phyloP scores from a whole-genome alignment of 1,140 invertebrate species.

The Hypothenemus hampei region DNA sequence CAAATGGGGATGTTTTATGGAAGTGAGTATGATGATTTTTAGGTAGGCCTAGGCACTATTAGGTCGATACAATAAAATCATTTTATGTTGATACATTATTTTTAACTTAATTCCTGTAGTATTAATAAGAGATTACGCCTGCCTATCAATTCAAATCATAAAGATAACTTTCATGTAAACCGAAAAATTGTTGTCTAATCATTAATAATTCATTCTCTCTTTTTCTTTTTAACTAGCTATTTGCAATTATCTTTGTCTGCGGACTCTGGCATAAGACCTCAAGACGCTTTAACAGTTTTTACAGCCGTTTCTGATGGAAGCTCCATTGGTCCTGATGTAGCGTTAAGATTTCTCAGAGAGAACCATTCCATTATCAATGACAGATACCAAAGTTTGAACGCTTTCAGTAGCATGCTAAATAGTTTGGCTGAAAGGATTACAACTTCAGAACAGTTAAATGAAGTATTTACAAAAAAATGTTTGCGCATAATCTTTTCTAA shows the following conservation, averaged over 20 bases:
- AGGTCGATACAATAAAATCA: no score
- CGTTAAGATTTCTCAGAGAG: constrained; percentile 47
- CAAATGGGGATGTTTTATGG: constrained; percentile 42
- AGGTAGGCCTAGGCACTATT: no score
- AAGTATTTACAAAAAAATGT: constrained; percentile 1
- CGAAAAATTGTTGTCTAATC: no score
- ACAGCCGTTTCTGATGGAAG: constrained; percentile 45
- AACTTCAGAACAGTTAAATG: constrained; percentile 9
- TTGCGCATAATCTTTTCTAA: neutral
- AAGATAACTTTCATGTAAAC: no score
- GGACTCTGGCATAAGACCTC: constrained; percentile 45
- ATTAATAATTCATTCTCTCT: no score
- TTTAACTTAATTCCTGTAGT: no score
- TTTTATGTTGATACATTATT: no score
- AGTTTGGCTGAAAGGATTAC: constrained; percentile 27
- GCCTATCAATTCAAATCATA: no score
- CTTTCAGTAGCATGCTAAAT: constrained; percentile 18
- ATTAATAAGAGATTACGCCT: no score
- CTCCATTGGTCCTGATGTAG: constrained; percentile 45
- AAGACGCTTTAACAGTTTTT: constrained; percentile 46
- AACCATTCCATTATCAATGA: constrained; percentile 17
- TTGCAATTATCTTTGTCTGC: constrained; percentile 37
- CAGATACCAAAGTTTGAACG: constrained; percentile 27
- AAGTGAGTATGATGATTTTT: constrained; percentile 41
- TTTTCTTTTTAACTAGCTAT: constrained; percentile 34